These are phyloP conservation scores for Maniola hyperantus DNA, from an alignment of 2,888 invertebrate genomes.

Conservation along the genomic window DNA sequence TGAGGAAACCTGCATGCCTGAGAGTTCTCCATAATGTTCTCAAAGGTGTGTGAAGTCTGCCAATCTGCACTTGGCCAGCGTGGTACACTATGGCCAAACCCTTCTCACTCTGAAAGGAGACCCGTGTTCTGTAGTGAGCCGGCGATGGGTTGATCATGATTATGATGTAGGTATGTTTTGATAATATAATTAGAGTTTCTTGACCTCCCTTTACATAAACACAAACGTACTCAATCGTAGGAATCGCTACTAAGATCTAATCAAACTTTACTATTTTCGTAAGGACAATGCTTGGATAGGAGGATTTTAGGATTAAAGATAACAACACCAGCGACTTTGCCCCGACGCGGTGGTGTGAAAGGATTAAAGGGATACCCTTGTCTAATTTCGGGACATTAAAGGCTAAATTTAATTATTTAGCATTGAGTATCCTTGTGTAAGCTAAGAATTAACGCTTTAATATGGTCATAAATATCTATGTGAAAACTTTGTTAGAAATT, in stretches of 20 bases:
- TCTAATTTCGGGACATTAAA: constrained; percentile 15
- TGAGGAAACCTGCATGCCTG: too few relatives aligned
- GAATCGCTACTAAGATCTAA: constrained; percentile 4
- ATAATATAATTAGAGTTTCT: too few relatives aligned
- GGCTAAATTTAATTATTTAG: constrained; percentile 1
- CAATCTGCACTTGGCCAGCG: too few relatives aligned
- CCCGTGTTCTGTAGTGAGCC: too few relatives aligned
- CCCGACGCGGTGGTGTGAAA: constrained; percentile 12
- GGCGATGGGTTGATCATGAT: too few relatives aligned
- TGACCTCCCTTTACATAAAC: neutral
- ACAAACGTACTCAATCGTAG: neutral
- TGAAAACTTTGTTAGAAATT: neutral
- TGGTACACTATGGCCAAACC: too few relatives aligned
- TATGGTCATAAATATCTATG: neutral
- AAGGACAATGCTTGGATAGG: neutral
- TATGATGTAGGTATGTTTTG: too few relatives aligned
- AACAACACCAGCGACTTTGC: constrained; percentile 4
- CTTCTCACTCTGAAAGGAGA: too few relatives aligned
- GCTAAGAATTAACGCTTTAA: neutral
- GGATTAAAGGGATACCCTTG: constrained; percentile 16
- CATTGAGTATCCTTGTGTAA: neutral
- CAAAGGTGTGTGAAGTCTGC: too few relatives aligned
- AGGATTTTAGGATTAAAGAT: constrained; percentile 12
- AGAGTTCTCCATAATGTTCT: too few relatives aligned
- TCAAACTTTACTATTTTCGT: constrained; percentile 1